Base-by-base conservation (phyloP, 2,113 vertebrate species). In the Xyliphius kryptos region DNA sequence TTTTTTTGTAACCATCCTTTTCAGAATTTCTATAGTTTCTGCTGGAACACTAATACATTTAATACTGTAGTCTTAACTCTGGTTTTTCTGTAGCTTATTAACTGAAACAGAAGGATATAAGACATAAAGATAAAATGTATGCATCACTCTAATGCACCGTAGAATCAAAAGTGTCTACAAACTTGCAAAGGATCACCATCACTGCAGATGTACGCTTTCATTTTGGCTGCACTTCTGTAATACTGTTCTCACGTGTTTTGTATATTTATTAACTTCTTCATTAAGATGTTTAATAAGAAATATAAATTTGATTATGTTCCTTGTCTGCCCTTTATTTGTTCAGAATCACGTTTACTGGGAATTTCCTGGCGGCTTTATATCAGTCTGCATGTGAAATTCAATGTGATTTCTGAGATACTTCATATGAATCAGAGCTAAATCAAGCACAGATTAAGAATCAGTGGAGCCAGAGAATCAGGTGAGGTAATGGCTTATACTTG, bases 181-280 rank as follows among this genome's bases (percentile, higher is more conserved):
- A 50, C 13, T 47, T 14, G 50, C 49, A 50, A 60, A 43, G 9
- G n/a, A 38, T 51, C 37, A 71, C 32, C 22, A 15, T 14, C 41
- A 61, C 56, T 47, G 14, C 47, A 46, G 20, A 52, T 36, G 40
- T 57, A 21, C 22, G 46, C 73, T 32, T 44, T 64, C 26, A 46
- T 71, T 56, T 79, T 79, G 47, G 65, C 75, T 77, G 81, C 76
- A 66, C 44, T 43, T 63, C 26, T 70, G 66, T 81, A 74, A 76
- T 77, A 74, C 72, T 11, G 26, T 66, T 58, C 41, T 52, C 60
- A 72, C 55, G 47, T 54, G 68, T 78, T 74, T 79, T 79, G 67
- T 74, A 77, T 86, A 87, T 85, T 86, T 85, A 85, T 74, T 75
- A 62, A 52, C 19, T 43, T 37, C 36, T 47, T n/a, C 21, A 47